Base-by-base conservation (phyloP, 2,113 vertebrate genomes). In the Formicarius rufipectus region DNA sequence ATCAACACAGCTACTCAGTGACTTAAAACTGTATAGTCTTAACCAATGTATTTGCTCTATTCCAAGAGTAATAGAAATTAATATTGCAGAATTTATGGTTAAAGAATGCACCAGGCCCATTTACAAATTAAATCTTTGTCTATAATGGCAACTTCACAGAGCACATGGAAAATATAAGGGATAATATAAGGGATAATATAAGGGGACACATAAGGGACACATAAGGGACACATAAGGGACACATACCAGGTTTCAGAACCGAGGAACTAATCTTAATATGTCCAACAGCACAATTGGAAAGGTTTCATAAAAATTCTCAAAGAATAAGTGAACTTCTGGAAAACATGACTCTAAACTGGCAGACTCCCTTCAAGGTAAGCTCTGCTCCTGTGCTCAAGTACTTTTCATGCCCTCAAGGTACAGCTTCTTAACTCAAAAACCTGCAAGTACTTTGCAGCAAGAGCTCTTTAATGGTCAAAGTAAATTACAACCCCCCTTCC, bases 81-180 rank as follows among this genome's bases (percentile, higher is more conserved):
- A 39, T 63, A 92, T 19, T 89, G 52, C 39, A 89, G 42, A 86
- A 94, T 37, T 84, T 88, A 84, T 55, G 21, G 50, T n/a, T 74
- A 35, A 93, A 77, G 63, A 76, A 79, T 16, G 27, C 45, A 89
- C 33, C 12, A n/a, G 80, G 27, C 19, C 28, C n/a, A 44, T 62
- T 90, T 40, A 96, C 45, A 91, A 89, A 80, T 59, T 74, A 80
- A 19, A 80, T 58, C 67, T 71, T 85, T 87, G 58, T 55, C 53
- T 77, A 76, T 37, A 73, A 83, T 12, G 11, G 53, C 64, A 93
- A 87, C 64, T 95, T 94, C 2, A 3, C 35, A 67, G 52, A 90
- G 93, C 85, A 94, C 33, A 83, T 93, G 87, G 78, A 87, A 87
- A 90, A 88, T 60, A 93, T 90, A 90, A 81, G 31, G 64, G 11